phyloP scores from a whole-genome alignment of 2,888 invertebrate species.

The Dione vanillae region DNA sequence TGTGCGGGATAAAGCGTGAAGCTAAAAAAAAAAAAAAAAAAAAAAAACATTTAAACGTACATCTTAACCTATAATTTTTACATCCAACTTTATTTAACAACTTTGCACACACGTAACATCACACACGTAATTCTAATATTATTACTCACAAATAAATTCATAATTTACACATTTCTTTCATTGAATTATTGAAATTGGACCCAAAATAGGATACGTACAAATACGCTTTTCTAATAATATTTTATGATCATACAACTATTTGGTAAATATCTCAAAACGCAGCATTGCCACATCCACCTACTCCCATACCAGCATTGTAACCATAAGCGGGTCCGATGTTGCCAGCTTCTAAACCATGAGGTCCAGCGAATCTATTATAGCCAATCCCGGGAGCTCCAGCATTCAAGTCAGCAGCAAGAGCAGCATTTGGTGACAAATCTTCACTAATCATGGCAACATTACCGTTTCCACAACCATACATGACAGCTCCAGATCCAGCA shows the following conservation, averaged over 20 bases:
- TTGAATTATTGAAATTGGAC: too few species aligned
- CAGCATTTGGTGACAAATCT: slow-evolving; percentile 18
- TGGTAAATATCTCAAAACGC: not conserved
- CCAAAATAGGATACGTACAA: too few species aligned
- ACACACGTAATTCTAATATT: too few species aligned
- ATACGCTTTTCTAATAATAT: not conserved
- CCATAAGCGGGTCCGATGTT: slow-evolving; percentile 36
- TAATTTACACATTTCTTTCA: too few species aligned
- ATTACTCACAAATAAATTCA: too few species aligned
- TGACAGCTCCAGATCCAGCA: slow-evolving; percentile 50
- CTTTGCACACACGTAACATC: too few species aligned
- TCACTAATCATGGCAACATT: slow-evolving; percentile 49
- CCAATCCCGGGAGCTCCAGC: slow-evolving; percentile 13
- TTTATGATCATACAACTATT: not conserved
- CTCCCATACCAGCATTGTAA: slow-evolving; percentile 27
- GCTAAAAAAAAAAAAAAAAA: too few species aligned
- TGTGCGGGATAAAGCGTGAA: too few species aligned
- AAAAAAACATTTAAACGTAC: too few species aligned
- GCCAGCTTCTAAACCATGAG: slow-evolving; percentile 44
- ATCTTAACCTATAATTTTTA: too few species aligned
- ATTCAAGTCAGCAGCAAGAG: not conserved
- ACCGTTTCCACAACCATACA: slow-evolving; percentile 53
- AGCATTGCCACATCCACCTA: slow-evolving; percentile 39
- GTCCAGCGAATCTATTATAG: slow-evolving; percentile 41
- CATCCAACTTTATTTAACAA: too few species aligned